Evolutionary conservation across 2,888 invertebrate species (phyloP), one percentile per base, ranked within the genome.

Genomic region (Seladonia tumulorum): DNA sequence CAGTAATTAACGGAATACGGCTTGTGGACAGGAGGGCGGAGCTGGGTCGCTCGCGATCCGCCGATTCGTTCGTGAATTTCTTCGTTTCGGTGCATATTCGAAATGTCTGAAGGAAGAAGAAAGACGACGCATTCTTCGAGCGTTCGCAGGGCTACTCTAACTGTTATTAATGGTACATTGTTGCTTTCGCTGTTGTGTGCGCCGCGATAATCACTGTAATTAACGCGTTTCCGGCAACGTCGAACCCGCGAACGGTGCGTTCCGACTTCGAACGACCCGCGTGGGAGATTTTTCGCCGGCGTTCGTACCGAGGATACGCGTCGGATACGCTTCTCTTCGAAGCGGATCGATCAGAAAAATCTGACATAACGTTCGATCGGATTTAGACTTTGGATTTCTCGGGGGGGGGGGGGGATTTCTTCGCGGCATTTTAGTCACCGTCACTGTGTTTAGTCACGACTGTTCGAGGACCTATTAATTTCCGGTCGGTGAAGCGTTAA

Each of bases 151-250:
- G 49, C 14, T 10, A 79, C 77, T 35, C 74, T 81, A 89, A 88
- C 89, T 78, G 88, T 89, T 89, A 89, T 87, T 89, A 87, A 88
- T 75, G 82, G 83, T 74, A 71, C 79, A 85, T 85, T 83, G 83
- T 83, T 85, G 80, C 86, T 75, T 47, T 80, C 66, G 78, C 75
- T 72, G 16, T 71, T 82, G 75, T 57, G 83, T 47, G 83, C 66
- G 57, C 35, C 76, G 78, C 72, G 57, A 29, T 66, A 78, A 66
- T 63, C 70, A 60, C 78, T n/a, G 77, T 78, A 78, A 84, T 84
- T 84, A 84, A 49, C 77, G 39, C 47, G 68, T 84, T 84, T 82
- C 83, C 83, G 76, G 72, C 72, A 35, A 47, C 82, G 76, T 72
- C 83, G 82, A 72, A 60, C 63, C 63, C 71, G 70, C 16, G 66